Evolutionary conservation across 2,888 invertebrate genomes (phyloP).

Genomic region (Notodonta dromedarius): DNA sequence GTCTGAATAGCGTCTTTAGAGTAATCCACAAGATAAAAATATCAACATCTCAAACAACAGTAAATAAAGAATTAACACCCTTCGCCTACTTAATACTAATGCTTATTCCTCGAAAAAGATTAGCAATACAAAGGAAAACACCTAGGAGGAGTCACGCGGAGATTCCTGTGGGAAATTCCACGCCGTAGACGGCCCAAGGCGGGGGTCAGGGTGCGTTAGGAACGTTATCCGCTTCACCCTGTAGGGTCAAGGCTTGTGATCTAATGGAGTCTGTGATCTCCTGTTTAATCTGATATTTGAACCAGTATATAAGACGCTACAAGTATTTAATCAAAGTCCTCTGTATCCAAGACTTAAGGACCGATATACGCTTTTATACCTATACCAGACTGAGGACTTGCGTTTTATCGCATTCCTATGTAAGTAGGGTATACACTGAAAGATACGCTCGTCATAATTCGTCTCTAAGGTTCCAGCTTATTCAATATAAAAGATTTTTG

Average conservation of each 20-base stretch:
- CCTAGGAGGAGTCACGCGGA: not conserved
- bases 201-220: not conserved
- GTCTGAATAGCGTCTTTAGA: too few species aligned
- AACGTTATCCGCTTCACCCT: slow-evolving; percentile 1
- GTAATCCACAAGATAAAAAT: too few species aligned
- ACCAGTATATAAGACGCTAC: not conserved
- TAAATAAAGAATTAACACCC: not conserved
- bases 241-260: not conserved
- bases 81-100: not conserved
- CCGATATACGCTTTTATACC: too few species aligned
- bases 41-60: not conserved
- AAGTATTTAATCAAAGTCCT: not conserved
- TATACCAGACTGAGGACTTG: too few species aligned
- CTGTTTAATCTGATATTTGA: not conserved
- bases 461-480: too few species aligned
- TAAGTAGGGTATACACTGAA: too few species aligned
- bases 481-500: too few species aligned
- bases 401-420: not conserved
- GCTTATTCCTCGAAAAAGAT: slow-evolving; percentile 2
- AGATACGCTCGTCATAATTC: too few species aligned
- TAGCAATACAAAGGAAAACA: slow-evolving; percentile 1
- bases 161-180: slow-evolving; percentile 4
- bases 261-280: slow-evolving; percentile 2
- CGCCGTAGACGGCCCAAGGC: not conserved
- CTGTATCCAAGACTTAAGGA: too few species aligned